These are phyloP conservation scores for Ahaetulla prasina DNA, from an alignment of 2,113 vertebrate species.

Conservation along the genomic window DNA sequence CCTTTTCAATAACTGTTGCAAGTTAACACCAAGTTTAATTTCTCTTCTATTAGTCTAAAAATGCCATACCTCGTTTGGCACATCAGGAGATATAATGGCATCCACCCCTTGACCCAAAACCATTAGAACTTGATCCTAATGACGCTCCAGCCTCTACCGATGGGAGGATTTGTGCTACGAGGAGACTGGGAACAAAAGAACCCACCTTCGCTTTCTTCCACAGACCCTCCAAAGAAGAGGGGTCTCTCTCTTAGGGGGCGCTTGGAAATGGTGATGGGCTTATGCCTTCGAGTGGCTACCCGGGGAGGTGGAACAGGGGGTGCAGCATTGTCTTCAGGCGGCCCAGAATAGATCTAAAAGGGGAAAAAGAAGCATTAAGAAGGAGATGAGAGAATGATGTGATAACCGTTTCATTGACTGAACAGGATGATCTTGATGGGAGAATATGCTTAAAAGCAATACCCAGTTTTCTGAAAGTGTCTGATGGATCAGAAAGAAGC, in stretches of 20 bases:
- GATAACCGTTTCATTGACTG: not conserved
- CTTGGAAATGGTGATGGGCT: constrained; percentile 97
- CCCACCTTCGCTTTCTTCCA: constrained; percentile 79
- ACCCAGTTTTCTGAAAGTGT: not conserved
- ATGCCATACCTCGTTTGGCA: not conserved
- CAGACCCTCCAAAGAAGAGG: constrained; percentile 69
- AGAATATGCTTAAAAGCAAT: no score
- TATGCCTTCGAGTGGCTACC: constrained; percentile 83
- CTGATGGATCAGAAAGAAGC: not conserved
- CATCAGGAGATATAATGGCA: not conserved
- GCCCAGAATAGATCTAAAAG: constrained; percentile 84
- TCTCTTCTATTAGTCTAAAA: not conserved
- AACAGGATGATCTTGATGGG: not conserved
- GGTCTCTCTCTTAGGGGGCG: constrained; percentile 79
- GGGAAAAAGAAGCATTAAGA: not conserved
- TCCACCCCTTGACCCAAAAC: not conserved
- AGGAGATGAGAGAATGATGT: no score
- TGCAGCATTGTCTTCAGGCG: constrained; percentile 80
- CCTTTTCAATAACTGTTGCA: not conserved
- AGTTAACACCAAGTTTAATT: not conserved
- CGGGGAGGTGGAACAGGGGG: constrained; percentile 89
- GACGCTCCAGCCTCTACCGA: not conserved
- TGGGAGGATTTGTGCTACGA: not conserved
- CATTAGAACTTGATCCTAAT: not conserved
- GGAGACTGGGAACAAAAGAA: constrained; percentile 21